Base-by-base conservation (phyloP, 2,888 invertebrate genomes). In the Nipponacmea schrenckii region DNA sequence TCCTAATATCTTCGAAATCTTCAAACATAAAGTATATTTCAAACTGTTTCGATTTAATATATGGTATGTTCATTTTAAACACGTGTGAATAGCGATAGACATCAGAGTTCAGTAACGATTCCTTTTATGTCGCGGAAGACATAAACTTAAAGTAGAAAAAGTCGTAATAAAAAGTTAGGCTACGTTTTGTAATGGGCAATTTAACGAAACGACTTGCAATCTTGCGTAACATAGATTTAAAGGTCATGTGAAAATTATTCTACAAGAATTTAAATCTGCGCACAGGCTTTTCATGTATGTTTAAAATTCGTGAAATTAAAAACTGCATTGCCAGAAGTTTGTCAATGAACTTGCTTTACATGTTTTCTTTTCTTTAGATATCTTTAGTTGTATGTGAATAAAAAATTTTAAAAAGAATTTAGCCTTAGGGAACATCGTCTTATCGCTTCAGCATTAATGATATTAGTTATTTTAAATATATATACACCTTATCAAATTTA, bases 11-110 rank as follows among this genome's bases (percentile, higher is more conserved):
- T 39, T 39, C 10, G 39, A 39, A 39, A 39, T 8, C 39, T 39
- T 39, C 39, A 39, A 39, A 39, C 39, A 39, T 39, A 39, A 39
- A 5, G 39, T 39, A 39, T 39, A 39, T 56, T 56, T 20, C 56
- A 56, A 24, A 56, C 56, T 56, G 56, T 56, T 20, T 56, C 56
- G 24, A 56, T 24, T 56, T 56, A 24, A 56, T 56, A 56, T 56
- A 24, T 56, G 56, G 56, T 56, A 12, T 12, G 24, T 56, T 10
- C 12, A 24, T 56, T 56, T 24, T 56, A 24, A 12, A 56, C 56
- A 56, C 56, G 24, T 56, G 24, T 56, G 20, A 20, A 56, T 56
- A 14, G 12, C 20, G 56, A 56, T 56, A 56, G 56, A 14, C 56
- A 56, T 56, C 56, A 24, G 20, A 20, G 20, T 20, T 56, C 24